phyloP scores from a whole-genome alignment of 2,113 vertebrate species.

The Ibidorhyncha struthersii region DNA sequence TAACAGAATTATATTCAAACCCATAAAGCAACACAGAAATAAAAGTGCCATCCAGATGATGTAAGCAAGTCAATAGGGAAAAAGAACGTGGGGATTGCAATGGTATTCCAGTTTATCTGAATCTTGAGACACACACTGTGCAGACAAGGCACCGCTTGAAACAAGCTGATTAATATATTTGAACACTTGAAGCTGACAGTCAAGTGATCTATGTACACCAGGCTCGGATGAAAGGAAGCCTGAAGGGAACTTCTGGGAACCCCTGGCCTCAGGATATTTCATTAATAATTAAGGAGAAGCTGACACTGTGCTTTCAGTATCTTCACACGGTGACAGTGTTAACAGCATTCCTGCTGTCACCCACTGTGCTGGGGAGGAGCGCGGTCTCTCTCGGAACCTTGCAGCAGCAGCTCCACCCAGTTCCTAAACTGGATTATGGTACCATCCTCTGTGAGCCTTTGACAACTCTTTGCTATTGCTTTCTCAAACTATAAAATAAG shows the following conservation, averaged over 20 bases:
- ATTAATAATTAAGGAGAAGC: not conserved
- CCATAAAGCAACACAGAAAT: not conserved
- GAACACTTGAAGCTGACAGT: not conserved
- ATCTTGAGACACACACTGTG: not conserved
- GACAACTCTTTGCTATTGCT: not conserved
- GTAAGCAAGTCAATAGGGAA: not conserved
- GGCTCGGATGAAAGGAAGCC: not conserved
- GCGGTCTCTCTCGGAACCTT: not conserved
- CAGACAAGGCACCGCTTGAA: not conserved
- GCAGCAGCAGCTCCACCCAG: not conserved
- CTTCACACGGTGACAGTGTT: not conserved
- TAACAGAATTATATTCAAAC: not conserved
- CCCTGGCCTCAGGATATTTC: not conserved
- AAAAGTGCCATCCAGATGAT: not conserved
- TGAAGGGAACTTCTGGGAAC: not conserved
- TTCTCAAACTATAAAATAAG: not conserved
- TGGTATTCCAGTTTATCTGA: not conserved
- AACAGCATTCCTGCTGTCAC: not conserved
- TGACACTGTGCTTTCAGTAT: not conserved
- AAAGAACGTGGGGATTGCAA: rapidly evolving
- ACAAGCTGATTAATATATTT: not conserved
- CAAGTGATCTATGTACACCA: not conserved
- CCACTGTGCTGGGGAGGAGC: not conserved
- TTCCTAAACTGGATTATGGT: not conserved
- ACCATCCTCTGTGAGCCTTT: not conserved